phyloP scores from a whole-genome alignment of 2,797 vertebrate genomes.

The Buceros bicornis region DNA sequence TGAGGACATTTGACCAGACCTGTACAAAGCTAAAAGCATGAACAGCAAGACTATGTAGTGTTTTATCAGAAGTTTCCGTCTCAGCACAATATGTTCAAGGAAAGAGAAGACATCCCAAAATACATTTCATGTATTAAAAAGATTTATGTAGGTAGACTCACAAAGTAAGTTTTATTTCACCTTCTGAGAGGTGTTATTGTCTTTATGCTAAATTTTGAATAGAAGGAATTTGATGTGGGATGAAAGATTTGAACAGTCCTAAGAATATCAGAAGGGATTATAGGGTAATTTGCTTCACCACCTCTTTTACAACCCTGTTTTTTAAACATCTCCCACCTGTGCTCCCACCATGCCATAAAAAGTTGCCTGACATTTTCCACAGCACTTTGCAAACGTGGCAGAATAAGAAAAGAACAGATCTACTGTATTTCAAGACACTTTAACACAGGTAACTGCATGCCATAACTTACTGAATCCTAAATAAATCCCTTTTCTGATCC shows the following conservation, averaged over 20 bases:
- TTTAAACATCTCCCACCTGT: slow-evolving; percentile 14
- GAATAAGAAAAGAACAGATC: slow-evolving; percentile 37
- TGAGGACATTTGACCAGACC: slow-evolving; percentile 28
- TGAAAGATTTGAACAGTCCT: slow-evolving; percentile 20
- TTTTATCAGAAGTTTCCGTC: background rate
- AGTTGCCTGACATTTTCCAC: slow-evolving; percentile 47
- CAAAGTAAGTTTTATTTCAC: background rate
- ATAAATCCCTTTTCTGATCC: slow-evolving; percentile 56
- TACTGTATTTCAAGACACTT: slow-evolving; percentile 38
- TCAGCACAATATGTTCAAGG: background rate
- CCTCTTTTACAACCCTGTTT: slow-evolving; percentile 3
- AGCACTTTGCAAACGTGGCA: background rate
- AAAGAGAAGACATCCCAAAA: background rate
- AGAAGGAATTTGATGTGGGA: slow-evolving; percentile 9
- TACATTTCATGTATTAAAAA: slow-evolving; percentile 1
- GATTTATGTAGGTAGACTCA: background rate
- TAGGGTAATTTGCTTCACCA: slow-evolving; percentile 1
- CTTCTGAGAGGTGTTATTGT: slow-evolving; percentile 1
- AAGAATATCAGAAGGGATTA: slow-evolving; percentile 21
- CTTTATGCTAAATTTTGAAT: slow-evolving; percentile 37
- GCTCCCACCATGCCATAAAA: background rate
- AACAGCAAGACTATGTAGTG: background rate
- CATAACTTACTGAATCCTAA: slow-evolving; percentile 43
- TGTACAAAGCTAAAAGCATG: background rate
- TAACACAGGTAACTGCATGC: slow-evolving; percentile 40